Conservation (phyloP, 2,797 vertebrate genomes). For the Paguma larvata region DNA sequence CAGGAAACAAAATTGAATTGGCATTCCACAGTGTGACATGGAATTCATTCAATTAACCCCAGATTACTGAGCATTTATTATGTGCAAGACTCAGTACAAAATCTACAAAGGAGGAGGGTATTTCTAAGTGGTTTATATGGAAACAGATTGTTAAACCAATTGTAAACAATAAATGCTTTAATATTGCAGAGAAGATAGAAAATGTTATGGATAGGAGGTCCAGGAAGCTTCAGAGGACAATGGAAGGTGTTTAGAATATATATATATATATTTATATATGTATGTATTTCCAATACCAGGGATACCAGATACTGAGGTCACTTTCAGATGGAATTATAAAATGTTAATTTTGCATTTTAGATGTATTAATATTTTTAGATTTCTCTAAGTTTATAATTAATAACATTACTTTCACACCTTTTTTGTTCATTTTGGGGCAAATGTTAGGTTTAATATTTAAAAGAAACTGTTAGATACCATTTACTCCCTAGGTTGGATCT, state of each 20-base stretch:
- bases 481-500: background rate
- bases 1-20: constrained; percentile 64
- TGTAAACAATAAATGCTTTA: constrained; percentile 33
- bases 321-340: background rate
- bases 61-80: constrained; percentile 74
- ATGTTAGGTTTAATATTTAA: background rate
- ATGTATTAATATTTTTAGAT: background rate
- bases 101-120: background rate
- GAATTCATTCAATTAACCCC: constrained; percentile 64
- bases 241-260: background rate
- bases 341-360: background rate
- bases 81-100: background rate
- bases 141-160: constrained; percentile 34
- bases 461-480: background rate
- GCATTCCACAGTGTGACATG: background rate
- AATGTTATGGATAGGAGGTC: background rate
- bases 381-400: constrained; percentile 18
- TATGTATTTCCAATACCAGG: background rate
- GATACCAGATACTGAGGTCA: background rate
- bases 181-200: background rate
- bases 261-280: too few species aligned
- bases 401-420: background rate
- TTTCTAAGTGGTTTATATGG: background rate
- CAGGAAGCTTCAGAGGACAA: background rate
- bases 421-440: background rate